phyloP scores from a whole-genome alignment of 2,888 invertebrate species.

The Callyntrura sp. region DNA sequence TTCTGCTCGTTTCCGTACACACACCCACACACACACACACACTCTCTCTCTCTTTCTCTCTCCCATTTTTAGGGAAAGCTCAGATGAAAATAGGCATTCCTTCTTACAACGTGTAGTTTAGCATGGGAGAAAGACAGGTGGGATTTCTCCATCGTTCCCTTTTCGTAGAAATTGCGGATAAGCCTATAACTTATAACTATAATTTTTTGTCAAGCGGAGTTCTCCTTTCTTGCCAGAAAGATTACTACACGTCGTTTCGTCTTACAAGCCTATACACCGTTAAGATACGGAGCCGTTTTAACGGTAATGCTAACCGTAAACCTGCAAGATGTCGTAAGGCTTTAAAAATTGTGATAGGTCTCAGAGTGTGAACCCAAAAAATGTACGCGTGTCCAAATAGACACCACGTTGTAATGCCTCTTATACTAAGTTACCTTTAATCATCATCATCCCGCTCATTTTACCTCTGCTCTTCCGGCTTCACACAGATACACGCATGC shows the following conservation, averaged over 20 bases:
- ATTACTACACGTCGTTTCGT: not conserved
- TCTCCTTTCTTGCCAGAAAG: not conserved
- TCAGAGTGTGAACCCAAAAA: not conserved
- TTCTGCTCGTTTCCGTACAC: not conserved
- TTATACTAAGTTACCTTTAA: constrained; percentile 77
- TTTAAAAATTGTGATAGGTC: not conserved
- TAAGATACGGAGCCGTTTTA: no score
- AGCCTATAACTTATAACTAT: constrained; percentile 35
- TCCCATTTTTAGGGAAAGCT: not conserved
- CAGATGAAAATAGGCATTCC: not conserved
- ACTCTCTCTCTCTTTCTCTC: not conserved
- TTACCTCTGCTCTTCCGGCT: constrained; percentile 15
- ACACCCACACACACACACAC: no score
- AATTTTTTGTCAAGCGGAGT: constrained; percentile 22
- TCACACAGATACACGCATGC: constrained; percentile 16
- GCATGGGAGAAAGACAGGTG: constrained; percentile 76
- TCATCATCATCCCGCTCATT: constrained; percentile 68
- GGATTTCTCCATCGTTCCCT: constrained; percentile 36
- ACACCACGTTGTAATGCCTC: constrained; percentile 26
- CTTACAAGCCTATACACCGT: not conserved
- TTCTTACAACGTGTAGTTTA: constrained; percentile 15
- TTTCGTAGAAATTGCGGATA: not conserved
- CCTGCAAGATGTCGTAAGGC: constrained; percentile 11
- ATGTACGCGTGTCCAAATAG: not conserved
- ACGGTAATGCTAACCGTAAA: not conserved